These are phyloP conservation scores for Pristionchus pacificus DNA, from an alignment of 1,140 invertebrate species.

Conservation along the genomic window DNA sequence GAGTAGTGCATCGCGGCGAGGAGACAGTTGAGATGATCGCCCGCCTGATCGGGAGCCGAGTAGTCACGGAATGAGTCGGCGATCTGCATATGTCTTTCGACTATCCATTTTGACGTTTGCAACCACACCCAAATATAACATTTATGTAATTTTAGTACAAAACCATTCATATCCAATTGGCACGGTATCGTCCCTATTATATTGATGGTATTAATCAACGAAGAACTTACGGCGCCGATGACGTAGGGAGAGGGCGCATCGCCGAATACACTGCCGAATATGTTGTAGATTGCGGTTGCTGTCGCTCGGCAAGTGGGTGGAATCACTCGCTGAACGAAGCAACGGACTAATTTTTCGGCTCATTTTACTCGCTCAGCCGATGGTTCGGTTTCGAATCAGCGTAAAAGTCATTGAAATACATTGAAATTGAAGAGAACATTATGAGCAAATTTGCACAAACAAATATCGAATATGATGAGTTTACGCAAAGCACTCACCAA, in stretches of 20 bases:
- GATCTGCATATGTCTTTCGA: neutral
- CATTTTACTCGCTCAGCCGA: neutral
- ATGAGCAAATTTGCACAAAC: neutral
- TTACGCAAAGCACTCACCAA: neutral
- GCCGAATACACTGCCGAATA: neutral
- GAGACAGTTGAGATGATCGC: neutral
- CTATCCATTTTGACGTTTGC: too few species aligned
- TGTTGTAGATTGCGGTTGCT: neutral
- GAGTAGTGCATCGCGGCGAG: neutral
- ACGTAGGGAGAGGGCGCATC: neutral
- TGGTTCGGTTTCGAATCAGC: neutral
- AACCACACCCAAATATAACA: too few species aligned
- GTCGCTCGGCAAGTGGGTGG: neutral
- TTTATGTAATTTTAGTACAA: too few species aligned
- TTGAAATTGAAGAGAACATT: neutral
- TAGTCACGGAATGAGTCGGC: neutral
- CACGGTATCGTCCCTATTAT: too few species aligned
- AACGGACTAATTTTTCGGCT: too few species aligned
- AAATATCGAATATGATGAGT: neutral
- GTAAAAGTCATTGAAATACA: too few species aligned
- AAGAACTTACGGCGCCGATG: neutral
- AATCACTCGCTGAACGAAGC: neutral
- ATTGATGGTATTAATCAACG: too few species aligned
- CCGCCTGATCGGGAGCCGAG: neutral
- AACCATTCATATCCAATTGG: too few species aligned